Percentiles rank a stretch among this genome's conserved stretches.
These are phyloP conservation scores for Linepithema humile DNA, from an alignment of 1,140 invertebrate species.

Conservation along the genomic window DNA sequence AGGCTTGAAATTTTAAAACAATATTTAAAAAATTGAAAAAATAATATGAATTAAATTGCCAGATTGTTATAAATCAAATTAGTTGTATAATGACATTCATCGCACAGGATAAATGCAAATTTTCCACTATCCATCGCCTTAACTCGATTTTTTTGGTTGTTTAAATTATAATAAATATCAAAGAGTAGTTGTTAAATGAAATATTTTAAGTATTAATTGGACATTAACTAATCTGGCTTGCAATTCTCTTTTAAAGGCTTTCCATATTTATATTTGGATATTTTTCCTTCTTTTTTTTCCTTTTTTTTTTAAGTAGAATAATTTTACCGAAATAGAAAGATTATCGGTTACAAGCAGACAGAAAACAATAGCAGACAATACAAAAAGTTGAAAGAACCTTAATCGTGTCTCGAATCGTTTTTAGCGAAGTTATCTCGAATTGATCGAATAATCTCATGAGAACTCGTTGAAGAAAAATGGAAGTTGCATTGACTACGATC, in stretches of 20 bases:
- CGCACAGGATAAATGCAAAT: neutral
- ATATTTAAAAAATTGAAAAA: no score
- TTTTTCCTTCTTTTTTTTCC: neutral
- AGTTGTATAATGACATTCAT: neutral
- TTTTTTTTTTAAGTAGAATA: no score
- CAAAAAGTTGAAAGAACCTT: neutral
- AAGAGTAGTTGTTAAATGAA: neutral
- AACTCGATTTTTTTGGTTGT: neutral
- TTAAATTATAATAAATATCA: neutral
- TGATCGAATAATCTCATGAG: slow-evolving; percentile 30
- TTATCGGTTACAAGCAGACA: neutral
- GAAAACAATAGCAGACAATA: neutral
- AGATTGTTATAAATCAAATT: no score
- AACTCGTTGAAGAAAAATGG: neutral
- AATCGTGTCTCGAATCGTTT: neutral
- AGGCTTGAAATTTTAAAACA: neutral
- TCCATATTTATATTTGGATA: neutral
- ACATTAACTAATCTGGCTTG: neutral
- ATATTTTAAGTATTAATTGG: slow-evolving; percentile 3
- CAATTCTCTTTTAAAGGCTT: neutral
- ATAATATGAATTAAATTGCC: no score
- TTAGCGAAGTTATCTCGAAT: neutral
- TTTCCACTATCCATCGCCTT: neutral
- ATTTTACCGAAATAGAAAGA: no score
- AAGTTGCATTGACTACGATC: slow-evolving; percentile 14